phyloP scores from a whole-genome alignment of 2,888 invertebrate genomes.

The Eucera pruinosa region DNA sequence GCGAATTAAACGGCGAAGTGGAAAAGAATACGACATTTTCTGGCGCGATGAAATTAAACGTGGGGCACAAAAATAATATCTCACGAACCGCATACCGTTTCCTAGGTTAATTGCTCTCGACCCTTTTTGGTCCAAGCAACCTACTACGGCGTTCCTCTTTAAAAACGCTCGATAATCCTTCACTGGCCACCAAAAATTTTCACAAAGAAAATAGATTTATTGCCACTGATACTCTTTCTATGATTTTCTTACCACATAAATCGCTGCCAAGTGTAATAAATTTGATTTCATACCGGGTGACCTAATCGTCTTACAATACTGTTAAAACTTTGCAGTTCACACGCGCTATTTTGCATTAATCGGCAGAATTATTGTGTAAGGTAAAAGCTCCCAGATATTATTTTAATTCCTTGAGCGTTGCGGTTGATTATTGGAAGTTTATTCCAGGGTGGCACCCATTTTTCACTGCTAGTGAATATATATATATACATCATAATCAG shows the following conservation, averaged over 20 bases:
- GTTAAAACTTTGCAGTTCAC: too few relatives aligned
- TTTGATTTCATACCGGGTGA: background rate
- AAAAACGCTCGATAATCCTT: constrained; percentile 43
- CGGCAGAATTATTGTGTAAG: too few relatives aligned
- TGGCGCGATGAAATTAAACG: constrained; percentile 54
- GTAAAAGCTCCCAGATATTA: too few relatives aligned
- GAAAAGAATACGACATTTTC: constrained; percentile 25
- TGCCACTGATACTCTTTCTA: background rate
- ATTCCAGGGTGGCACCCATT: too few relatives aligned
- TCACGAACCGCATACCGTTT: constrained; percentile 31
- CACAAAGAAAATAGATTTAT: constrained; percentile 29
- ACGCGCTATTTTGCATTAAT: too few relatives aligned
- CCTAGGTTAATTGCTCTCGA: constrained; percentile 70
- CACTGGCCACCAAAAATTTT: constrained; percentile 20
- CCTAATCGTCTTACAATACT: background rate
- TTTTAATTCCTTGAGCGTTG: too few relatives aligned
- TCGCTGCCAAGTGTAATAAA: background rate
- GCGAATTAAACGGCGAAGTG: constrained; percentile 38
- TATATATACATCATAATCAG: too few relatives aligned
- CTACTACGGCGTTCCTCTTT: constrained; percentile 34
- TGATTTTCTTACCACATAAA: background rate
- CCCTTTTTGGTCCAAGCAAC: constrained; percentile 52
- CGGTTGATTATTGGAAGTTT: too few relatives aligned
- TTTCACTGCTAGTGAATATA: too few relatives aligned
- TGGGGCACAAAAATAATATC: constrained; percentile 54